These are phyloP conservation scores for Myopa testacea DNA, from an alignment of 2,888 invertebrate species.

Conservation along the genomic window DNA sequence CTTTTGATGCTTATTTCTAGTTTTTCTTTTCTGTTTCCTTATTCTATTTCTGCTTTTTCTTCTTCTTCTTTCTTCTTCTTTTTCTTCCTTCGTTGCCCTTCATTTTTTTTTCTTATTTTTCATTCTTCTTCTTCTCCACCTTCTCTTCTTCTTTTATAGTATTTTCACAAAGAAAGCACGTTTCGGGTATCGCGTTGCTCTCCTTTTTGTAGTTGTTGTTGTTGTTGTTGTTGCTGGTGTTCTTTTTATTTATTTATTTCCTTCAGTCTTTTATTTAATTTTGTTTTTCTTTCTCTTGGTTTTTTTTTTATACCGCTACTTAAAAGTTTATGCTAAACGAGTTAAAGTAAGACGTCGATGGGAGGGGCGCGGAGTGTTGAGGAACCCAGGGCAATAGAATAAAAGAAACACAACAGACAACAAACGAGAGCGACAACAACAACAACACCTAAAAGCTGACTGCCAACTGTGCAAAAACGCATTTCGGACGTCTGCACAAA, in stretches of 20 bases:
- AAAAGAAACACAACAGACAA: neutral
- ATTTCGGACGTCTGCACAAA: constrained; percentile 30
- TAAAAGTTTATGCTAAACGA: constrained; percentile 31
- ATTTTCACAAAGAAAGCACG: too few species aligned
- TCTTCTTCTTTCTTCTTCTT: neutral
- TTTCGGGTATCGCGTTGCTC: neutral
- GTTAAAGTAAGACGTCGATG: neutral
- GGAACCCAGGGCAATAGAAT: neutral
- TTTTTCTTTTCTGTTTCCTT: neutral
- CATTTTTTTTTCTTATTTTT: neutral
- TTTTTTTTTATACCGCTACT: constrained; percentile 8
- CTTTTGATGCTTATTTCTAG: neutral
- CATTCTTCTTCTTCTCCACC: neutral
- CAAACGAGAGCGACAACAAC: neutral
- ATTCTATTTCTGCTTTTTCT: neutral
- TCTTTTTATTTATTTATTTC: neutral
- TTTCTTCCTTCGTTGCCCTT: neutral
- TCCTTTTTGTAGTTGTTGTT: neutral
- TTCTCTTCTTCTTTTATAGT: neutral
- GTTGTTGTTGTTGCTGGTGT: constrained; percentile 2
- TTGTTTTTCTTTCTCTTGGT: neutral
- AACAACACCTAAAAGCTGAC: neutral
- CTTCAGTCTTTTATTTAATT: neutral
- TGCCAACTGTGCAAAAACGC: constrained; percentile 3
- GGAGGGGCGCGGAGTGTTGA: neutral